Evolutionary conservation across 2,797 vertebrate species (phyloP).

Genomic region (Rhabdomys pumilio): DNA sequence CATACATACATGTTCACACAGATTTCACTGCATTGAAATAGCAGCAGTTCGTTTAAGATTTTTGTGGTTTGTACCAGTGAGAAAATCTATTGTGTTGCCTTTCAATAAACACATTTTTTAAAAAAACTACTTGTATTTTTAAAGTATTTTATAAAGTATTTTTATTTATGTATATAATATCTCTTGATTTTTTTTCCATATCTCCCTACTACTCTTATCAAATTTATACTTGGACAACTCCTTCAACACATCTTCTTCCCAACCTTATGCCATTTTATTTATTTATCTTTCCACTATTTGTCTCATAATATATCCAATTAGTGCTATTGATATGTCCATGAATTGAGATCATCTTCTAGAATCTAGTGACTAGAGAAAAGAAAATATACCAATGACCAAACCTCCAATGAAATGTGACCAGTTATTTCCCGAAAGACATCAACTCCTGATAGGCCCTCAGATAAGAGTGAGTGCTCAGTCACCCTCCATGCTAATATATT

Average conservation of each 20-base stretch:
- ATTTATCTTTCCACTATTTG: neutral
- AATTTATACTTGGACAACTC: too few species aligned
- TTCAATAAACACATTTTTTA: conserved; percentile 19
- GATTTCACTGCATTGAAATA: neutral
- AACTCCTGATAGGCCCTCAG: neutral
- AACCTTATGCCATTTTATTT: too few species aligned
- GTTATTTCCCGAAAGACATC: neutral
- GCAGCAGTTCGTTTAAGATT: neutral
- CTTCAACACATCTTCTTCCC: too few species aligned
- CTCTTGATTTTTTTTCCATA: neutral
- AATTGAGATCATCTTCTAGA: too few species aligned
- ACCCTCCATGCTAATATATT: neutral
- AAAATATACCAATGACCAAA: neutral
- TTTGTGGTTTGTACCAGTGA: neutral
- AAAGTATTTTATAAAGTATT: too few species aligned
- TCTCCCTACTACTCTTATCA: too few species aligned
- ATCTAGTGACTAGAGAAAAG: neutral
- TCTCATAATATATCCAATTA: neutral
- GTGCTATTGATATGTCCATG: neutral
- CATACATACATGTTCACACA: too few species aligned
- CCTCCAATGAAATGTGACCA: too few species aligned
- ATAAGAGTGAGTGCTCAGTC: neutral
- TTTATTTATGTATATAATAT: neutral
- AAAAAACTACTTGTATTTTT: neutral
- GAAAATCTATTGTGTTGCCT: neutral